Percentiles rank a stretch among this genome's conserved stretches.
These are phyloP conservation scores for Syngnathus scovelli DNA, from an alignment of 2,113 vertebrate species.

Conservation along the genomic window DNA sequence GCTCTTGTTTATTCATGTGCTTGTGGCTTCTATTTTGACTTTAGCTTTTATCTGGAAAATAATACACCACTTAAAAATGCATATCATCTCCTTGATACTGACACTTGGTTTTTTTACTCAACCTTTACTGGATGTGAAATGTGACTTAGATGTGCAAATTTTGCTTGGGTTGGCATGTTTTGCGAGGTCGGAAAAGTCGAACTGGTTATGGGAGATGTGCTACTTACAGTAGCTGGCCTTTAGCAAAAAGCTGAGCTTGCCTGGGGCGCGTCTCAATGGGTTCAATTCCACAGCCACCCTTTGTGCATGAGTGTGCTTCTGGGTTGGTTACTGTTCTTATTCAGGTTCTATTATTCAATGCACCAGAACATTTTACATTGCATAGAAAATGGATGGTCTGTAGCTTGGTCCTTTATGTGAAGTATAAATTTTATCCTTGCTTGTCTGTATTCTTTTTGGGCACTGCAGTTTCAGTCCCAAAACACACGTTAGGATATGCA, in stretches of 20 bases:
- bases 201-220: neutral
- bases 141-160: neutral
- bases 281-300: neutral
- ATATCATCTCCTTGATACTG: neutral
- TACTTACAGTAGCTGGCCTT: neutral
- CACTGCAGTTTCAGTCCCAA: too few relatives aligned
- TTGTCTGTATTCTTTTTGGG: too few relatives aligned
- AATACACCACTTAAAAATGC: neutral
- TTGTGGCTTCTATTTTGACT: slow-evolving; percentile 1
- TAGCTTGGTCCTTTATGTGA: too few relatives aligned
- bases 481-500: too few relatives aligned
- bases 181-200: neutral
- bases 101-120: neutral
- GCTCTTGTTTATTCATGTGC: slow-evolving; percentile 1
- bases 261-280: neutral
- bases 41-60: neutral
- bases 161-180: neutral
- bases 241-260: neutral
- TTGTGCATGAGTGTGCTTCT: neutral
- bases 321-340: too few relatives aligned
- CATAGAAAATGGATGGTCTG: neutral
- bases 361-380: neutral
- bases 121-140: neutral
- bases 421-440: too few relatives aligned
- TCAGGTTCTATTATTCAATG: neutral